These are phyloP conservation scores for Tursiops truncatus DNA, from an alignment of 2,113 vertebrate species.

Conservation along the genomic window DNA sequence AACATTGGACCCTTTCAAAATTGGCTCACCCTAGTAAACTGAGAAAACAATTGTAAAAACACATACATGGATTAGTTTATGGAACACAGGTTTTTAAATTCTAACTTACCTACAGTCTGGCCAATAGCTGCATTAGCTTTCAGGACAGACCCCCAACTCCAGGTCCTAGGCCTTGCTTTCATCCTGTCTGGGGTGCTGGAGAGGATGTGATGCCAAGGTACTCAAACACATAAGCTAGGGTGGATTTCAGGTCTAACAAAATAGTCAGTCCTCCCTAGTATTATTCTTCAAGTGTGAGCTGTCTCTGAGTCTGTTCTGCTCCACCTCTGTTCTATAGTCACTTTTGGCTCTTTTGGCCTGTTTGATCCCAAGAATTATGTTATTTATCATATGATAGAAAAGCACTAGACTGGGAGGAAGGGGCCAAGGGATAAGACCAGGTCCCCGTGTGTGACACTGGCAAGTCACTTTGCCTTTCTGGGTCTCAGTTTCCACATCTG, in stretches of 20 bases:
- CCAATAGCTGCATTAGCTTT: not conserved
- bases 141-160: not conserved
- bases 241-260: not conserved
- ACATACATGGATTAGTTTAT: slow-evolving; percentile 27
- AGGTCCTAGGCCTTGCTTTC: not conserved
- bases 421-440: not conserved
- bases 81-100: not conserved
- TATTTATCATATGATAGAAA: not conserved
- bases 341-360: not conserved
- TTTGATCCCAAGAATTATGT: not conserved
- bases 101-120: not conserved
- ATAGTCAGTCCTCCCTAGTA: not conserved
- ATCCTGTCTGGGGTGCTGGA: not conserved
- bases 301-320: not conserved
- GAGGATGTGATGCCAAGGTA: not conserved
- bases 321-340: not conserved
- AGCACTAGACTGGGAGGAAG: not conserved
- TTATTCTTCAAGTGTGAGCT: not conserved
- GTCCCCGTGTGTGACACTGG: not conserved
- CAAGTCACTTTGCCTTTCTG: not conserved
- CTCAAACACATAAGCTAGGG: not conserved
- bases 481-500: not conserved
- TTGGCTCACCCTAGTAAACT: not conserved
- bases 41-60: slow-evolving; percentile 12
- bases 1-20: slow-evolving; percentile 42